These are phyloP conservation scores for Rhamnusium bicolor DNA, from an alignment of 2,888 invertebrate species.

Conservation along the genomic window DNA sequence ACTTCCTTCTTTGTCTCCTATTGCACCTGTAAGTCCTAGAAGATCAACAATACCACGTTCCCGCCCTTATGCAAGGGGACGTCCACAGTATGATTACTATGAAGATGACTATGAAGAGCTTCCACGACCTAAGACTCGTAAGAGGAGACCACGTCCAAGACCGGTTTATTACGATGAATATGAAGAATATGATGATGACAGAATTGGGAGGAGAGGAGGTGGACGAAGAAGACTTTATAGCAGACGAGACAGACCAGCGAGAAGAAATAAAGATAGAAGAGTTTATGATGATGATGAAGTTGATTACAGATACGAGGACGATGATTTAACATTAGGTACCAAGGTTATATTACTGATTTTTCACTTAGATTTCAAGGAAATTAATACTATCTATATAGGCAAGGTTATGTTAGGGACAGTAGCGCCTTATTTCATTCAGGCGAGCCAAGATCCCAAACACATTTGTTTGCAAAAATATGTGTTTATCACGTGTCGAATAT, in stretches of 20 bases:
- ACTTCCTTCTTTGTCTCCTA: slow-evolving; percentile 45
- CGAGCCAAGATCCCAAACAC: no score
- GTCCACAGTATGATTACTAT: slow-evolving; percentile 81
- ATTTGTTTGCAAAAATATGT: no score
- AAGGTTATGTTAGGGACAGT: no score
- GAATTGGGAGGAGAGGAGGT: slow-evolving; percentile 63
- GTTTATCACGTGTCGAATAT: no score
- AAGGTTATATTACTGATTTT: no score
- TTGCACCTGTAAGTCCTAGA: slow-evolving; percentile 22
- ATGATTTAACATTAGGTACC: slow-evolving; percentile 47
- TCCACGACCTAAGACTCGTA: slow-evolving; percentile 71
- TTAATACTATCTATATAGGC: no score
- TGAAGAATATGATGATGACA: slow-evolving; percentile 77
- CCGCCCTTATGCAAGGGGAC: slow-evolving; percentile 73
- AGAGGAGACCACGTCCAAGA: slow-evolving; percentile 74
- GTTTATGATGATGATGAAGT: slow-evolving; percentile 61
- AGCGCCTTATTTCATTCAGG: no score
- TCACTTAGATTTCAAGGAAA: no score
- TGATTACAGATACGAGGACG: slow-evolving; percentile 54
- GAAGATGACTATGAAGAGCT: slow-evolving; percentile 77
- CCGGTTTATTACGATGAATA: slow-evolving; percentile 75
- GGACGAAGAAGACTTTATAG: slow-evolving; percentile 59
- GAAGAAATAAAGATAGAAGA: slow-evolving; percentile 57
- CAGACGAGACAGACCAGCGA: slow-evolving; percentile 52
- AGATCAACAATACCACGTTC: slow-evolving; percentile 58